phyloP scores from a whole-genome alignment of 2,888 invertebrate species.

The Seira ritae region DNA sequence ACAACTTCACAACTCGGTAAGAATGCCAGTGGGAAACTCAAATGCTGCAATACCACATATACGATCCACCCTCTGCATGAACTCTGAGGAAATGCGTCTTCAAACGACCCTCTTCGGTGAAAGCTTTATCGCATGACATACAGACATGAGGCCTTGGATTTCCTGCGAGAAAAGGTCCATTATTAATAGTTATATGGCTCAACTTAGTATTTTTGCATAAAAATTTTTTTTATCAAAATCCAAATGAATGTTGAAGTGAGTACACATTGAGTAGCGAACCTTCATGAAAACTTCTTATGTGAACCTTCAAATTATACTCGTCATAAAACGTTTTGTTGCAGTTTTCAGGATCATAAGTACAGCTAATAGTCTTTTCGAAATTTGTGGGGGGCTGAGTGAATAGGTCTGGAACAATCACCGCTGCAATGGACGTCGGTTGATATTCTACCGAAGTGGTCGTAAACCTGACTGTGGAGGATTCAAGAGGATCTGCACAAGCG shows the following conservation, averaged over 20 bases:
- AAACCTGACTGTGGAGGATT: too few relatives aligned
- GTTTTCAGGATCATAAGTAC: conserved; percentile 31
- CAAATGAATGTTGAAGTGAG: too few relatives aligned
- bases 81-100: conserved; percentile 1
- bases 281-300: conserved; percentile 22
- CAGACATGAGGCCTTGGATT: conserved; percentile 27
- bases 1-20: too few relatives aligned
- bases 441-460: neutral
- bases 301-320: conserved; percentile 27
- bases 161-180: conserved; percentile 26
- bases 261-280: too few relatives aligned
- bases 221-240: too few relatives aligned
- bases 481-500: too few relatives aligned
- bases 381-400: neutral
- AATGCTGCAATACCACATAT: too few relatives aligned
- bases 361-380: conserved; percentile 14
- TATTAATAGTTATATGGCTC: too few relatives aligned
- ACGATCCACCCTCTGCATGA: neutral
- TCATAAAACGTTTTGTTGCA: conserved; percentile 31
- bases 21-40: too few relatives aligned
- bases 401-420: too few relatives aligned
- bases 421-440: neutral
- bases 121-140: neutral
- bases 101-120: conserved; percentile 19
- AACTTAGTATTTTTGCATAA: too few relatives aligned